Conservation (phyloP, 2,888 invertebrate genomes). For the Thumatha senex region DNA sequence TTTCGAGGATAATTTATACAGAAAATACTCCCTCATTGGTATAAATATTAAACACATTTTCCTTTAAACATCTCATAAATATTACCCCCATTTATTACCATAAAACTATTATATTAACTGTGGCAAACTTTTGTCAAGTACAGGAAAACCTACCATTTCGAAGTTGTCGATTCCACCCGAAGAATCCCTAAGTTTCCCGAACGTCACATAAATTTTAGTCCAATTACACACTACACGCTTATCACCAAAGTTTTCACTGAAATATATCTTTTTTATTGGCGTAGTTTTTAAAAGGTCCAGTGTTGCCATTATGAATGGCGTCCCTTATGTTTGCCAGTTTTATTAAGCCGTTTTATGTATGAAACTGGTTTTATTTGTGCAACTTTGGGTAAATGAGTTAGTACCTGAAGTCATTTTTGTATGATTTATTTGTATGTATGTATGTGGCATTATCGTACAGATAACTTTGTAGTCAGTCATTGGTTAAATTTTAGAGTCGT, state of each 20-base stretch:
- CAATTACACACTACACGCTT: slow-evolving; percentile 66
- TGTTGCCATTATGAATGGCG: slow-evolving; percentile 49
- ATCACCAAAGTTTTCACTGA: slow-evolving; percentile 51
- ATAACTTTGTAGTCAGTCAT: no score
- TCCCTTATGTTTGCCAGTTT: slow-evolving; percentile 29
- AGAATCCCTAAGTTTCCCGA: slow-evolving; percentile 38
- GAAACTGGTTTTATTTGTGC: slow-evolving; percentile 3
- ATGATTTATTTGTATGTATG: no score
- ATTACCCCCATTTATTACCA: slow-evolving; percentile 17
- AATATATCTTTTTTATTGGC: slow-evolving; percentile 73
- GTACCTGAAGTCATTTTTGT: no score
- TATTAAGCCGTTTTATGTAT: slow-evolving; percentile 27
- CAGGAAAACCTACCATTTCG: slow-evolving; percentile 7
- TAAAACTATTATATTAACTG: slow-evolving; percentile 26
- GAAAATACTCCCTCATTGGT: not conserved
- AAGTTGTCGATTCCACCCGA: slow-evolving; percentile 44
- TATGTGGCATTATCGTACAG: no score
- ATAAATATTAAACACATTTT: not conserved
- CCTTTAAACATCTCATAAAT: slow-evolving; percentile 8
- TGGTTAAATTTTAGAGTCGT: no score
- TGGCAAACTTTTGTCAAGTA: slow-evolving; percentile 20
- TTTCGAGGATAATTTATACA: not conserved
- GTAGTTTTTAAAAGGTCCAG: slow-evolving; percentile 71
- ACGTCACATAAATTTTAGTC: slow-evolving; percentile 58
- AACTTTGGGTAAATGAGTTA: not conserved